Evolutionary conservation across 1,140 invertebrate species (phyloP).

Genomic region (Bombus huntii): DNA sequence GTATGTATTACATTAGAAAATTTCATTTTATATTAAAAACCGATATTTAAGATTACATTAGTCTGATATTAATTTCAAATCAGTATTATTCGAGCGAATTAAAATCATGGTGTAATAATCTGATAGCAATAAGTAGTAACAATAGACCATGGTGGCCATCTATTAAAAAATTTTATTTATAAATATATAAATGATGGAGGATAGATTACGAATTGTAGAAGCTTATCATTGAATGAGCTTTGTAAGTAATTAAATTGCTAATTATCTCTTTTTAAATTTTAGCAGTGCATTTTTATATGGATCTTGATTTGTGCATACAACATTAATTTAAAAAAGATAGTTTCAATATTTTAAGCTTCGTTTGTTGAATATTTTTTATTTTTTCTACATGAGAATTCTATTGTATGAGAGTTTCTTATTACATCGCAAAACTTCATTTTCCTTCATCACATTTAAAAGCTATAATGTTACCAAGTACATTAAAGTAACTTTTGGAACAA

Average conservation of each 20-base stretch:
- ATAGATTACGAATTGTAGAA: conserved; percentile 21
- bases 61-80: conserved; percentile 69
- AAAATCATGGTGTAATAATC: conserved; percentile 69
- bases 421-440: conserved; percentile 12
- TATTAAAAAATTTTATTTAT: conserved; percentile 63
- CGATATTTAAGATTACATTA: conserved; percentile 50
- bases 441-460: conserved; percentile 33
- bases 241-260: conserved; percentile 11
- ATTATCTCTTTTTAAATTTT: background rate
- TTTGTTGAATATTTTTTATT: background rate
- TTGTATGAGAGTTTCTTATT: conserved; percentile 24
- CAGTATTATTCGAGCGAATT: conserved; percentile 77
- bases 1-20: conserved; percentile 37
- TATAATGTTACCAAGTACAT: conserved; percentile 26
- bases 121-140: conserved; percentile 69
- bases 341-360: background rate
- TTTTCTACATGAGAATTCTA: conserved; percentile 18
- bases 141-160: conserved; percentile 76
- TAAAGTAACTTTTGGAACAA: conserved; percentile 30
- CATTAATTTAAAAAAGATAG: background rate
- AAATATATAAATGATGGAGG: conserved; percentile 45
- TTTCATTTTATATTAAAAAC: conserved; percentile 50
- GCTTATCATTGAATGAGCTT: background rate
- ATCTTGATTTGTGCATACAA: background rate
- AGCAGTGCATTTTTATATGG: conserved; percentile 33